These are phyloP conservation scores for Platygyra sinensis DNA, from an alignment of 64 coral and sea anemone species.

Conservation along the genomic window DNA sequence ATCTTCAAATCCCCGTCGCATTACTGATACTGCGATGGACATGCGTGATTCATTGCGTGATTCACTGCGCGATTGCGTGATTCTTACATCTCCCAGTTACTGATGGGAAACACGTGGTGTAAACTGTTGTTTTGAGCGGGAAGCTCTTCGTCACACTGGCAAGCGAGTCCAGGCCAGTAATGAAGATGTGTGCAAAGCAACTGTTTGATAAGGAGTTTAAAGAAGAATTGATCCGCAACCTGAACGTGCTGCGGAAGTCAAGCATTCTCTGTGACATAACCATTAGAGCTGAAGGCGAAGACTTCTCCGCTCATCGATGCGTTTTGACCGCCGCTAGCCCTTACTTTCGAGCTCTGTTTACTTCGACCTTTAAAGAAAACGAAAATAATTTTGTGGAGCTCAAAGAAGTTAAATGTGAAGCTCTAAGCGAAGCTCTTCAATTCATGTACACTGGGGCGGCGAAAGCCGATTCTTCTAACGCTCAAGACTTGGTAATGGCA, in stretches of 20 bases:
- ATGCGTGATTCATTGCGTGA: no score
- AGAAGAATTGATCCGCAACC: neutral
- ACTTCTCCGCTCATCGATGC: slow-evolving; percentile 37
- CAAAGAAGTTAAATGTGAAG: slow-evolving; percentile 7
- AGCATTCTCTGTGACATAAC: slow-evolving; percentile 44
- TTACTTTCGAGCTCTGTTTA: slow-evolving; percentile 58
- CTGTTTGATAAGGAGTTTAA: slow-evolving; percentile 5
- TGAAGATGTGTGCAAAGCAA: neutral
- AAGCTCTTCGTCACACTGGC: no score
- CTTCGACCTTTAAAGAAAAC: slow-evolving; percentile 36
- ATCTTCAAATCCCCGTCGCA: no score
- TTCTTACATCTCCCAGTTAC: no score
- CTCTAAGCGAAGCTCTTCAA: slow-evolving; percentile 21
- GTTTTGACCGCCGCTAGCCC: slow-evolving; percentile 42
- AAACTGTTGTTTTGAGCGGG: no score
- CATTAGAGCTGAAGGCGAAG: neutral
- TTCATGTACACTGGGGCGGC: slow-evolving; percentile 66
- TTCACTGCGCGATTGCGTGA: no score
- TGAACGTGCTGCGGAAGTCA: slow-evolving; percentile 41
- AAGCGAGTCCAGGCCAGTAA: no score
- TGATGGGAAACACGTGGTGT: no score
- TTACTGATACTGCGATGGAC: no score
- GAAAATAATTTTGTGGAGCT: slow-evolving; percentile 8
- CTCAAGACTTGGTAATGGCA: slow-evolving; percentile 24
- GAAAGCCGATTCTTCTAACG: neutral